These are phyloP conservation scores for Ceuthmochares aereus DNA, from an alignment of 2,113 vertebrate species.

Conservation along the genomic window DNA sequence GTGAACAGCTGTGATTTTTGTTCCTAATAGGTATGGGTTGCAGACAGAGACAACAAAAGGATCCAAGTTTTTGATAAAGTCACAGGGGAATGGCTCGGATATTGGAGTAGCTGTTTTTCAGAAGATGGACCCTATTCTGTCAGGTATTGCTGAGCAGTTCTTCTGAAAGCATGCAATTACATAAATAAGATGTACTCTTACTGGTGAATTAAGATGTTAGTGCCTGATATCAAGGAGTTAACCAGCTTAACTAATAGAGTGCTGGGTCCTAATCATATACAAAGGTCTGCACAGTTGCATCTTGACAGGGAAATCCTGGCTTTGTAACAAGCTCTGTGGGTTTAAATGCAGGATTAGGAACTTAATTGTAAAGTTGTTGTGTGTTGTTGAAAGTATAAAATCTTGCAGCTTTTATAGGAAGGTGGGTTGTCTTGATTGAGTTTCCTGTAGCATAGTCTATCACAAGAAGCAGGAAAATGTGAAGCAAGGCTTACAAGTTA, in stretches of 20 bases:
- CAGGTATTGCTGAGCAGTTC: slow-evolving; percentile 72
- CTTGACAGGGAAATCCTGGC: background rate
- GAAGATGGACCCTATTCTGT: slow-evolving; percentile 94
- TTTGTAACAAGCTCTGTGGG: background rate
- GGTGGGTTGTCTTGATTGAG: background rate
- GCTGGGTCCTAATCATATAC: background rate
- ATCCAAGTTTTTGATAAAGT: slow-evolving; percentile 92
- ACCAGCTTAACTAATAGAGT: background rate
- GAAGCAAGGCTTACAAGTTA: background rate
- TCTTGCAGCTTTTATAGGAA: background rate
- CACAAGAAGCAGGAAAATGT: background rate
- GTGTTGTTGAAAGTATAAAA: background rate
- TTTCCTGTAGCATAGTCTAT: background rate
- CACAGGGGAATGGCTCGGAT: slow-evolving; percentile 93
- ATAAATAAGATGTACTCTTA: background rate
- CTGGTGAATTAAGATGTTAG: background rate
- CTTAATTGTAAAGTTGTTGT: background rate
- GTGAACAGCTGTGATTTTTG: background rate
- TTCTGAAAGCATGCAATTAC: background rate
- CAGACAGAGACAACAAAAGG: slow-evolving; percentile 92
- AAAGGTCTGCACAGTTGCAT: background rate
- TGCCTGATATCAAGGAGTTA: background rate
- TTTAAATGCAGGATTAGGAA: background rate
- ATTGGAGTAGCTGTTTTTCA: slow-evolving; percentile 89
- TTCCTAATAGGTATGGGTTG: slow-evolving; percentile 90